Evolutionary conservation across 2,113 vertebrate species (phyloP), one percentile per base, ranked within the genome.

Genomic region (Platycercus adscitus): DNA sequence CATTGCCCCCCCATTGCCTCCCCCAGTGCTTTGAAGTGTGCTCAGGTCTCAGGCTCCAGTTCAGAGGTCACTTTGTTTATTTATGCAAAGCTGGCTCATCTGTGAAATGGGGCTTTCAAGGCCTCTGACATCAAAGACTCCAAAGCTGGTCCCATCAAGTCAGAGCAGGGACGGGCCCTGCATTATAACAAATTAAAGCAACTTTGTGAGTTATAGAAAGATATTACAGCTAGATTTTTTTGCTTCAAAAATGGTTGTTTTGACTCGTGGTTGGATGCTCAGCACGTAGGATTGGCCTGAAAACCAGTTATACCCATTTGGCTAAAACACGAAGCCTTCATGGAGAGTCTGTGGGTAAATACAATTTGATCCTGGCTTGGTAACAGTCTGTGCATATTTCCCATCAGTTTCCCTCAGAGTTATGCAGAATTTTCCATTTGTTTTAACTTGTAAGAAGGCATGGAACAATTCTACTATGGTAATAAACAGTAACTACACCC

Each of bases 61-160:
- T 97, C 97, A 98, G 96, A 97, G 98, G 98, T 98, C 97, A 91
- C 96, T 91, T 93, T 97, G 97, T 98, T 97, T 98, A 97, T 98
- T 98, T 97, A 98, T 98, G 97, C 97, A 97, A 97, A 98, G 96
- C 97, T 97, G 97, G 96, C 94, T 97, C 96, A 96, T 97, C 97
- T 98, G 97, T 96, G 97, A 97, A 97, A 97, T 94, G 92, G 96
- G 97, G 56, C 95, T 98, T 98, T 97, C 92, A 96, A 94, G 97
- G 94, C 94, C 91, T 81, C 90, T 86, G 89, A 98, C 97, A 97
- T 98, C 97, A 98, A 98, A 98, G 90, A 43, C 94, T 95, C 92
- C 77, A 92, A 95, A 97, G 95, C 97, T 93, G 85, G 83, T 97
- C 89, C 88, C 78, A 90, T 95, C 93, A 94, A 97, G 95, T 96